These are phyloP conservation scores for Dryomyza anilis DNA, from an alignment of 2,888 invertebrate genomes.

Conservation along the genomic window DNA sequence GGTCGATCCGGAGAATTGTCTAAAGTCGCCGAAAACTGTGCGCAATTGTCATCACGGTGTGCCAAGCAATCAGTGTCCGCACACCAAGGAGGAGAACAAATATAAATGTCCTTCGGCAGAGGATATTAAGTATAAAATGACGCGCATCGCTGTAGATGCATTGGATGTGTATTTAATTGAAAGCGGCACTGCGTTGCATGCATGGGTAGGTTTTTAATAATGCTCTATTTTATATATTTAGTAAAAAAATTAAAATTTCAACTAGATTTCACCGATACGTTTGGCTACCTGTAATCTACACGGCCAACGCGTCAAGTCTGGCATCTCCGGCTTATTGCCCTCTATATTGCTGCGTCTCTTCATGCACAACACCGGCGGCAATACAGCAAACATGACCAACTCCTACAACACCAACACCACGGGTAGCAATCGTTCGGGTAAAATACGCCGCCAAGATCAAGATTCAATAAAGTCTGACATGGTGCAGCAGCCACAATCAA, in stretches of 20 bases:
- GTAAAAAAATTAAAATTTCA: too few species aligned
- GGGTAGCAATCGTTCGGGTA: slow-evolving; percentile 60
- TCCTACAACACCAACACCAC: slow-evolving; percentile 72
- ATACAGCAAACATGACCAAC: slow-evolving; percentile 58
- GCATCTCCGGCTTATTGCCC: slow-evolving; percentile 84
- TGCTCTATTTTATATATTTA: too few species aligned
- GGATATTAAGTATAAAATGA: slow-evolving; percentile 92
- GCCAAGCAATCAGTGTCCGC: slow-evolving; percentile 71
- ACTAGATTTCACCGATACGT: slow-evolving; percentile 85
- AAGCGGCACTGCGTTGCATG: slow-evolving; percentile 81
- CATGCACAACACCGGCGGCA: slow-evolving; percentile 65
- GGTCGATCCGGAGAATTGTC: slow-evolving; percentile 86
- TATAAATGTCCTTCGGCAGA: slow-evolving; percentile 81
- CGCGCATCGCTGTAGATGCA: slow-evolving; percentile 84
- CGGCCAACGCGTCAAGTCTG: slow-evolving; percentile 86
- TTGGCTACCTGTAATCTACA: slow-evolving; percentile 94
- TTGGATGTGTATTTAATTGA: slow-evolving; percentile 92
- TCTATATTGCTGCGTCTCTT: slow-evolving; percentile 73
- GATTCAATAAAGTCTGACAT: slow-evolving; percentile 53
- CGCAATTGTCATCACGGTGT: slow-evolving; percentile 82
- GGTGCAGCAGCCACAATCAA: too few species aligned
- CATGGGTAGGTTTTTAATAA: slow-evolving; percentile 68
- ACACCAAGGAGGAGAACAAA: slow-evolving; percentile 72
- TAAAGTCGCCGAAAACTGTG: slow-evolving; percentile 80
- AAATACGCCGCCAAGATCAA: slow-evolving; percentile 55